Conservation (phyloP, 2,888 invertebrate genomes). For the Petrophora chlorosata region DNA sequence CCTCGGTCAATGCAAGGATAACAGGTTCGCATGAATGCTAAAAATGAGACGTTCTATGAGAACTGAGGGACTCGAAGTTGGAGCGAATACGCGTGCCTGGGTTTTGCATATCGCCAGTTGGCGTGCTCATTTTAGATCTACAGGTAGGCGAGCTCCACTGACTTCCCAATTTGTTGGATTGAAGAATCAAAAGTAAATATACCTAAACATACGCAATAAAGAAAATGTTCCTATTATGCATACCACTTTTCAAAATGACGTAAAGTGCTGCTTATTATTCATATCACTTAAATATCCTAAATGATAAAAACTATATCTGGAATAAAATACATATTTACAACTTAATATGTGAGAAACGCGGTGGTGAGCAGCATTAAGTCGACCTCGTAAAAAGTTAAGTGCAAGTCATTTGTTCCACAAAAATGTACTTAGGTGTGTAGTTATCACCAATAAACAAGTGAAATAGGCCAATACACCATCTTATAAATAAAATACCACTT, state of each 20-base stretch:
- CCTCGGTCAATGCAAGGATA: conserved; percentile 77
- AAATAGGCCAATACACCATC: conserved; percentile 50
- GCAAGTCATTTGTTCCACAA: conserved; percentile 35
- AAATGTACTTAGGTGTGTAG: conserved; percentile 37
- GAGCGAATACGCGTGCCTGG: conserved; percentile 23
- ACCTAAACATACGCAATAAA: too few relatives aligned
- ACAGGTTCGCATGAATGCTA: conserved; percentile 66
- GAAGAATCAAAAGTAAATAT: too few relatives aligned
- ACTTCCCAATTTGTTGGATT: conserved; percentile 2
- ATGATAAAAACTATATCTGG: conserved; percentile 20
- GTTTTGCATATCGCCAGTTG: conserved; percentile 23
- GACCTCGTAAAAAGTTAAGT: conserved; percentile 36
- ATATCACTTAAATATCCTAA: conserved; percentile 23
- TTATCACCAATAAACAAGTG: conserved; percentile 39
- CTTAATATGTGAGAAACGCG: conserved; percentile 31
- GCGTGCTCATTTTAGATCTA: conserved; percentile 30
- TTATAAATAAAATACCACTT: conserved; percentile 65
- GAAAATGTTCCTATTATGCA: conserved; percentile 3
- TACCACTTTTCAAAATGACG: not conserved
- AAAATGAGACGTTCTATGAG: conserved; percentile 59
- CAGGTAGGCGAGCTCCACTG: conserved; percentile 22
- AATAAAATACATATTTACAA: conserved; percentile 32
- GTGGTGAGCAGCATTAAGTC: conserved; percentile 27
- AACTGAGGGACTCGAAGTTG: conserved; percentile 13
- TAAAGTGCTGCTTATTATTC: conserved; percentile 22